phyloP scores from a whole-genome alignment of 2,113 vertebrate genomes.

The Tinamus guttatus region DNA sequence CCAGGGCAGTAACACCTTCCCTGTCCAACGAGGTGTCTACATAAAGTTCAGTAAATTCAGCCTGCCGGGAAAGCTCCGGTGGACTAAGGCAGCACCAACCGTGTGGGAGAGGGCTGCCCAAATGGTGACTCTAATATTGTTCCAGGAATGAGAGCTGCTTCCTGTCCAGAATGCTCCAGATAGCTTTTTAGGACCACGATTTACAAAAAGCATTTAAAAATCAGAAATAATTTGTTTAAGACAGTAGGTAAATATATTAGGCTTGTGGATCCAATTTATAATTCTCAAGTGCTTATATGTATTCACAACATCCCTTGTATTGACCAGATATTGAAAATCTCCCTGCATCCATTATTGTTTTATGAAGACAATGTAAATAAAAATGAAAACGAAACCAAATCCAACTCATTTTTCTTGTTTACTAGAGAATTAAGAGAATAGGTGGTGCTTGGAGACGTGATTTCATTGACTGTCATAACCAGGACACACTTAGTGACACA shows the following conservation, averaged over 20 bases:
- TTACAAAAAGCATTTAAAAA: neutral
- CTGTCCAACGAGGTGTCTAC: neutral
- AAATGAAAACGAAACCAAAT: neutral
- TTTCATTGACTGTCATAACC: neutral
- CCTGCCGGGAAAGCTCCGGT: neutral
- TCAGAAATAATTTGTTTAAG: neutral
- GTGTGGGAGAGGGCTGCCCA: rapidly evolving
- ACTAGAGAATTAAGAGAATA: neutral
- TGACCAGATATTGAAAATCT: neutral
- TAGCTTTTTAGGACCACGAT: neutral
- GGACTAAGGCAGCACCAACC: neutral
- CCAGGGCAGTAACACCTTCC: neutral
- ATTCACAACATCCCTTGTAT: neutral
- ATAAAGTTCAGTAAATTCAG: neutral
- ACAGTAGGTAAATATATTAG: neutral
- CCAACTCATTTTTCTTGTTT: neutral
- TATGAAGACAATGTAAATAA: neutral
- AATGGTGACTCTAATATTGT: rapidly evolving
- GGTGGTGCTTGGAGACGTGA: neutral
- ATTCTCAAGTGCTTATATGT: neutral
- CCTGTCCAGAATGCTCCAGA: neutral
- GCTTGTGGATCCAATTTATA: neutral
- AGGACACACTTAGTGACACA: neutral
- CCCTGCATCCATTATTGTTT: neutral
- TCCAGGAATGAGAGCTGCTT: neutral